A percentile compares a stretch with the other conserved stretches of the same genome.
phyloP scores from a whole-genome alignment of 2,888 invertebrate species.

The Furcula furcula region DNA sequence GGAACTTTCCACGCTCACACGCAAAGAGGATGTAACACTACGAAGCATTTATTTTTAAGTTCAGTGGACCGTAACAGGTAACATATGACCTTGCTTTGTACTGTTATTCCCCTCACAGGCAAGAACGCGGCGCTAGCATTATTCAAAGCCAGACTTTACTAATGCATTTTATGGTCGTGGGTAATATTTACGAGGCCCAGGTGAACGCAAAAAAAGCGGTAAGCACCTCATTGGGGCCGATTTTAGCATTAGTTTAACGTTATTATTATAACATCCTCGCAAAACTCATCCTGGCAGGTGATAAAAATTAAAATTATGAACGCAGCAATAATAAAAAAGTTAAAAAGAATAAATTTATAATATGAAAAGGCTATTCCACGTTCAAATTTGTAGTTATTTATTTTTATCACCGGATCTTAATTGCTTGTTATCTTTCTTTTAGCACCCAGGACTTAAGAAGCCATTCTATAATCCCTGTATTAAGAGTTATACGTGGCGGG shows the following conservation, averaged over 20 bases:
- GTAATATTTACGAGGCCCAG: conserved; percentile 72
- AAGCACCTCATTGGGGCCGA: conserved; percentile 55
- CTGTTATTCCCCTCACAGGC: conserved; percentile 35
- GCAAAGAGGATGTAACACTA: too few relatives aligned
- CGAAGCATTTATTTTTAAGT: conserved; percentile 30
- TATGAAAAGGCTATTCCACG: conserved; percentile 21
- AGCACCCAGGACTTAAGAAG: conserved; percentile 71
- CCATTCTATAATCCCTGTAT: conserved; percentile 76
- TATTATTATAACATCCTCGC: conserved; percentile 20
- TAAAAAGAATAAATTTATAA: conserved; percentile 5
- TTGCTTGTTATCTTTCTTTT: conserved; percentile 77
- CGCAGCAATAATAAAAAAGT: not conserved
- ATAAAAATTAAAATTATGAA: conserved; percentile 18
- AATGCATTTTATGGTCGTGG: conserved; percentile 73
- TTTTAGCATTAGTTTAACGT: conserved; percentile 47
- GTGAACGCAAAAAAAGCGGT: conserved; percentile 59
- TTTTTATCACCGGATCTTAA: conserved; percentile 52
- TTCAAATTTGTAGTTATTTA: conserved; percentile 41
- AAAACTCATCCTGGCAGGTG: conserved; percentile 12
- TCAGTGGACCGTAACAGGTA: conserved; percentile 24
- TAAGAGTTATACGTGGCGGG: conserved; percentile 76
- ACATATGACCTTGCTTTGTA: conserved; percentile 36
- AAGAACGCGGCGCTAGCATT: conserved; percentile 53
- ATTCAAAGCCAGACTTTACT: conserved; percentile 71
- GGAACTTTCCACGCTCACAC: conserved; percentile 6